Base-by-base conservation (phyloP, 2,797 vertebrate genomes). In the Sebastes taczanowskii region DNA sequence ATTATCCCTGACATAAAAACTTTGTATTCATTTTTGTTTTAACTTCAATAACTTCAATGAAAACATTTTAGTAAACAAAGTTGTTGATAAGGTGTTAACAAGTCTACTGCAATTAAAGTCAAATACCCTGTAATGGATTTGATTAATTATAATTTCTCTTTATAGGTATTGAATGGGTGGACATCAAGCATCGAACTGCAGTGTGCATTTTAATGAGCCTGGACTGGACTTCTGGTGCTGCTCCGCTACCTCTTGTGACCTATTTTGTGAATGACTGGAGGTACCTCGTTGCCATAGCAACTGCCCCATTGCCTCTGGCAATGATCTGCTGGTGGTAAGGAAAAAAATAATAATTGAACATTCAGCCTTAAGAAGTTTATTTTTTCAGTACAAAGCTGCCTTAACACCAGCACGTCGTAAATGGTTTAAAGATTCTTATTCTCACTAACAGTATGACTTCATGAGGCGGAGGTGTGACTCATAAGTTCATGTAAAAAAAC, bases 291-390 rank as follows among this genome's bases (percentile, higher is more conserved):
- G 69, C 82, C 1, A 23, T 62, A 1, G 65, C 86, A 35, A 97
- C 96, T 5, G 71, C 89, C n/a, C 97, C 97, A 1, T 94, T 97
- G 20, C 82, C 89, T 20, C 79, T 93, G 70, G 96, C 96, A 74
- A 87, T 97, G 5, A 2, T 96, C 81, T 94, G 82, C 77, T 93
- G 97, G 92, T 93, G 97, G 97, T 97, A 92, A 96, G 95, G 18
- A 85, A 38, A 69, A 69, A 71, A 59, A 38, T 1, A 58, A 10
- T 13, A 16, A 22, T 18, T 10, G 5, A 30, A 3, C 4, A 4
- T 63, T n/a, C 1, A 64, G 11, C 10, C 3, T 1, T 22, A 30
- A 20, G 3, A 71, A 29, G 42, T 27, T 27, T 1, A 27, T 27
- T 7, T 1, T 18, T 46, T 46, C 42, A 46, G 6, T 18, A 46